Percentiles rank a stretch among this genome's conserved stretches.
Evolutionary conservation across 2,797 vertebrate genomes (phyloP).

Genomic region (Pseudochaenichthys georgianus): DNA sequence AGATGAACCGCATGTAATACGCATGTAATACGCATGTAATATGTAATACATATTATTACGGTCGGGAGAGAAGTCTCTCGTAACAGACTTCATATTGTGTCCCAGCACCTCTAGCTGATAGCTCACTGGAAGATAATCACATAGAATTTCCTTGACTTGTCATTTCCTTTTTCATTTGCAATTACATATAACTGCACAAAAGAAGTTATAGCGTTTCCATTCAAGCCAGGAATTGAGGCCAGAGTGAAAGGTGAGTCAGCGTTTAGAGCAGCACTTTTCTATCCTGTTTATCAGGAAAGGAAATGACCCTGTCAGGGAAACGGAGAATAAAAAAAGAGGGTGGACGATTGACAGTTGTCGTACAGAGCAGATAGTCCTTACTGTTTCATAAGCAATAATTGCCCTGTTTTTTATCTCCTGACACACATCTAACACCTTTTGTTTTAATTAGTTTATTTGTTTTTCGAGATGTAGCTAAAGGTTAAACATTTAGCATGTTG

Average conservation of each 20-base stretch:
- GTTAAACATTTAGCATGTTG: background rate
- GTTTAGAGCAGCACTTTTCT: slow-evolving; percentile 15
- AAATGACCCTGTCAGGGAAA: slow-evolving; percentile 45
- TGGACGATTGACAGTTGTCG: slow-evolving; percentile 1
- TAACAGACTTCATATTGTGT: slow-evolving; percentile 42
- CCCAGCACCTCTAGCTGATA: slow-evolving; percentile 30
- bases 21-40: too few relatives aligned
- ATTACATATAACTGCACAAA: slow-evolving; percentile 40
- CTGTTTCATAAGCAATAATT: background rate
- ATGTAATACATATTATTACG: slow-evolving; percentile 26
- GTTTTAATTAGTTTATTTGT: background rate
- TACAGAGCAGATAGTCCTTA: background rate
- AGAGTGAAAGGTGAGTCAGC: slow-evolving; percentile 33
- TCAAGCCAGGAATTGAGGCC: slow-evolving; percentile 54
- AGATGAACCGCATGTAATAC: slow-evolving; percentile 41
- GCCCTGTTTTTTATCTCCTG: background rate
- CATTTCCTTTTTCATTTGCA: slow-evolving; percentile 56
- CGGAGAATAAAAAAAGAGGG: slow-evolving; percentile 8
- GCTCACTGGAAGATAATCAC: slow-evolving; percentile 37
- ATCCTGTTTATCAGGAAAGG: slow-evolving; percentile 61
- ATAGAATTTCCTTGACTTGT: slow-evolving; percentile 53
- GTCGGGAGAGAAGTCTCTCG: slow-evolving; percentile 24
- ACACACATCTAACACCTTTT: too few relatives aligned
- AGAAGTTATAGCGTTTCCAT: slow-evolving; percentile 47
- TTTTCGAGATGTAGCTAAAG: background rate